Base-by-base conservation (phyloP, 2,113 vertebrate genomes). In the Psittacula cyanocephala region DNA sequence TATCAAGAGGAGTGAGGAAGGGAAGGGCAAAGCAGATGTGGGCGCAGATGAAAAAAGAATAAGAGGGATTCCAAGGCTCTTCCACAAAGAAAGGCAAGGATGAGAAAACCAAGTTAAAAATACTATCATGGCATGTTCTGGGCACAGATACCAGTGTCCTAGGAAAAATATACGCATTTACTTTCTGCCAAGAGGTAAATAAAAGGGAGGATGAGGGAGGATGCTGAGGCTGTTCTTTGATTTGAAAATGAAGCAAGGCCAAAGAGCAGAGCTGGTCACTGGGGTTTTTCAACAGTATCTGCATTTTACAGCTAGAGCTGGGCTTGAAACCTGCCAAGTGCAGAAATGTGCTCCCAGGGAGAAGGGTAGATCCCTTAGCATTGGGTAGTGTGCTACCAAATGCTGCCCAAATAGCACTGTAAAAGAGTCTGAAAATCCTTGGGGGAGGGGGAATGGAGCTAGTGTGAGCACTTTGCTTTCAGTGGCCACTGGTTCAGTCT, bases 191-290 rank as follows among this genome's bases (percentile, higher is more conserved):
- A 91, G 91, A 95, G 91, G 78, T 63, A 94, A 97, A 90, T 80
- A 70, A 86, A 96, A 93, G 95, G 96, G 95, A 96, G 95, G 96
- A 94, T 55, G 76, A 96, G 93, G 93, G 96, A 97, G 95, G 93
- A 96, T 60, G 79, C 64, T 80, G 82, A 89, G 64, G 39, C 88
- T 93, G 93, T 86, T 91, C 93, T 96, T 94, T 97, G 93, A 93
- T 96, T 96, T 92, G 68, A 78, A 88, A 94, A 91, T 2, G 27
- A 91, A 95, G 27, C 95, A 94, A 97, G 93, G 96, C 82, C 88
- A 81, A 93, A 81, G 81, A 78, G 33, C 24, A 44, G 76, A 93
- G 79, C 64, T 86, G 75, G 67, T 83, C 52, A 35, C 69, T 85
- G 93, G 65, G 24, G 10, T 69, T 90, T 90, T 86, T 94, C 78